A percentile compares a stretch with the other conserved stretches of the same genome.
phyloP scores from a whole-genome alignment of 2,797 vertebrate genomes.

The Sebastes taczanowskii region DNA sequence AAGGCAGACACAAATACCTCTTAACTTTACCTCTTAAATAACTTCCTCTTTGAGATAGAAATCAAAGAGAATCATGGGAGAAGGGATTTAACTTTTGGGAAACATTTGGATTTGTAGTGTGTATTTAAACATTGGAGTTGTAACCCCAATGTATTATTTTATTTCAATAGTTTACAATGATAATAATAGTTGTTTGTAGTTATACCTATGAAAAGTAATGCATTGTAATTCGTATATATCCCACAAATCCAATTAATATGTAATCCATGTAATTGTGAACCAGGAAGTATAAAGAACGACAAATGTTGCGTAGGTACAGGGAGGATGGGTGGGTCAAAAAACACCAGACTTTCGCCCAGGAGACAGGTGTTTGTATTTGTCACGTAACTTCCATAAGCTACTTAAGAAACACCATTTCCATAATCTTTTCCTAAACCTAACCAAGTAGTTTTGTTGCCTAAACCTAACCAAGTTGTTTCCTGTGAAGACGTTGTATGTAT shows the following conservation, averaged over 20 bases:
- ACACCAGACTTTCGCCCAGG: too few species aligned
- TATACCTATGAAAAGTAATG: too few species aligned
- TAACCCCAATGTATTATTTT: not conserved
- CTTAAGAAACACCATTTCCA: too few species aligned
- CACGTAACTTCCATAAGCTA: too few species aligned
- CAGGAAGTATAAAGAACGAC: not conserved
- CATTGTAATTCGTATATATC: not conserved
- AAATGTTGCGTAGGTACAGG: rapidly evolving
- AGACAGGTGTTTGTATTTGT: too few species aligned
- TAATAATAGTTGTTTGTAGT: not conserved
- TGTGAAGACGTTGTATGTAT: too few species aligned
- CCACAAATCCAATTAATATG: not conserved
- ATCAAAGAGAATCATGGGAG: not conserved
- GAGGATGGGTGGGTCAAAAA: too few species aligned
- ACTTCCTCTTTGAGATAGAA: not conserved
- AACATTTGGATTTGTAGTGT: not conserved
- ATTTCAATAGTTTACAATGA: not conserved
- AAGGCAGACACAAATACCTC: not conserved
- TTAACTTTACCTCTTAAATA: too few species aligned
- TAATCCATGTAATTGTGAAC: not conserved
- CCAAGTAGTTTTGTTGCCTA: too few species aligned
- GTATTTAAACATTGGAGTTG: not conserved
- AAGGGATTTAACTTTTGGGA: not conserved
- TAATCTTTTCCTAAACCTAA: too few species aligned
- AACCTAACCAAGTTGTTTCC: too few species aligned